These are phyloP conservation scores for Hippolais icterina DNA, from an alignment of 2,113 vertebrate genomes.

Conservation along the genomic window DNA sequence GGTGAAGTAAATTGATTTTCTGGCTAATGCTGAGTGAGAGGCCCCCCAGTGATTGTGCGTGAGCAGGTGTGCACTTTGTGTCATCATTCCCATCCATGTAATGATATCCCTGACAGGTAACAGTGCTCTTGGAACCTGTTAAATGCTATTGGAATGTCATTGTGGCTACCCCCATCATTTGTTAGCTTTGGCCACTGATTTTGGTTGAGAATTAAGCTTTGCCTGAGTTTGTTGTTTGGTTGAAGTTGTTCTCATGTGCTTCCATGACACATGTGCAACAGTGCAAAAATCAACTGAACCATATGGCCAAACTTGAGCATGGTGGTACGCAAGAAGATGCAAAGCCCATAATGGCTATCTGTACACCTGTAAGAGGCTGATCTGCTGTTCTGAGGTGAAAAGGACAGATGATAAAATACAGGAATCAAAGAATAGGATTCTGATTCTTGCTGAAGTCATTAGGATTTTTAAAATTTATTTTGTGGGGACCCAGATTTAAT, in stretches of 20 bases:
- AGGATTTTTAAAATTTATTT: neutral
- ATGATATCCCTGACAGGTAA: no score
- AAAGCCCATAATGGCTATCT: neutral
- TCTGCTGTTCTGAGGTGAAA: neutral
- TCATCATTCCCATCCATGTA: neutral
- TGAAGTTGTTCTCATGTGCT: neutral
- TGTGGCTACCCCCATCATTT: neutral
- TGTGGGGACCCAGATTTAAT: neutral
- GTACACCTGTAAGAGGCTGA: neutral
- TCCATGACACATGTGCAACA: neutral
- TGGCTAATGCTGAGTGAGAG: neutral
- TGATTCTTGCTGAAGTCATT: neutral
- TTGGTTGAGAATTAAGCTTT: neutral
- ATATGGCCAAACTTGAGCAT: neutral
- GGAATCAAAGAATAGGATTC: neutral
- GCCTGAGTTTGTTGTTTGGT: neutral
- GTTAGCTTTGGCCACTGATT: neutral
- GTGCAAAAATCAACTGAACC: neutral
- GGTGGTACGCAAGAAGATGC: neutral
- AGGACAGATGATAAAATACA: neutral
- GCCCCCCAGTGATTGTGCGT: no score
- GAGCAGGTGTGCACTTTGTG: rapidly evolving
- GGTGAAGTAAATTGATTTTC: neutral
- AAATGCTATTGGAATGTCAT: no score
- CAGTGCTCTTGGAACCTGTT: neutral